Evolutionary conservation across 2,888 invertebrate species (phyloP).

Genomic region (Agonopterix heracliana): DNA sequence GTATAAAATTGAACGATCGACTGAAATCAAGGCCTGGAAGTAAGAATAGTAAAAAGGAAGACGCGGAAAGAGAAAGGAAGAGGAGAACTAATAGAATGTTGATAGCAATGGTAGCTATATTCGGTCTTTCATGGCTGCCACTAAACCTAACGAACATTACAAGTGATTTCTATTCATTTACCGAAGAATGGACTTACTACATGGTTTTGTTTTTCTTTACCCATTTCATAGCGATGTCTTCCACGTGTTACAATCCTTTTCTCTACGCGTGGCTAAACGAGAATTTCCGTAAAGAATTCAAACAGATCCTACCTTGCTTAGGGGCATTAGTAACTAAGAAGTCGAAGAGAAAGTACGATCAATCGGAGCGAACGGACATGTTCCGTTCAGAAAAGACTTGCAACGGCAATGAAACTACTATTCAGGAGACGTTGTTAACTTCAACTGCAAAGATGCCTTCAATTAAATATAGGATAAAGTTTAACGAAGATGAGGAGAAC

Average conservation of each 20-base stretch:
- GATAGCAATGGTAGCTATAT: constrained; percentile 93
- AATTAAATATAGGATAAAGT: constrained; percentile 64
- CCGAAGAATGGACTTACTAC: constrained; percentile 82
- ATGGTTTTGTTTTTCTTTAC: constrained; percentile 86
- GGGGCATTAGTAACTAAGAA: constrained; percentile 58
- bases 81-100: constrained; percentile 91
- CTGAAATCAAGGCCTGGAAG: constrained; percentile 85
- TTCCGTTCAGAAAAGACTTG: constrained; percentile 67
- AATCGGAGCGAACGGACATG: constrained; percentile 64
- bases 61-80: constrained; percentile 86
- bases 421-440: constrained; percentile 64
- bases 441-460: constrained; percentile 58
- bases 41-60: constrained; percentile 84
- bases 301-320: constrained; percentile 82
- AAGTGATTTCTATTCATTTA: constrained; percentile 79
- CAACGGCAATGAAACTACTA: constrained; percentile 67
- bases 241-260: constrained; percentile 95
- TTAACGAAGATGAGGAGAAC: constrained; percentile 55
- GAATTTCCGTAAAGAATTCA: constrained; percentile 93
- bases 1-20: constrained; percentile 83
- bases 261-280: constrained; percentile 97
- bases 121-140: constrained; percentile 90
- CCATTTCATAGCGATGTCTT: constrained; percentile 94
- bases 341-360: constrained; percentile 53
- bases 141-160: constrained; percentile 88